Evolutionary conservation across 2,797 vertebrate genomes (phyloP).

Genomic region (Aphelocoma californica): DNA sequence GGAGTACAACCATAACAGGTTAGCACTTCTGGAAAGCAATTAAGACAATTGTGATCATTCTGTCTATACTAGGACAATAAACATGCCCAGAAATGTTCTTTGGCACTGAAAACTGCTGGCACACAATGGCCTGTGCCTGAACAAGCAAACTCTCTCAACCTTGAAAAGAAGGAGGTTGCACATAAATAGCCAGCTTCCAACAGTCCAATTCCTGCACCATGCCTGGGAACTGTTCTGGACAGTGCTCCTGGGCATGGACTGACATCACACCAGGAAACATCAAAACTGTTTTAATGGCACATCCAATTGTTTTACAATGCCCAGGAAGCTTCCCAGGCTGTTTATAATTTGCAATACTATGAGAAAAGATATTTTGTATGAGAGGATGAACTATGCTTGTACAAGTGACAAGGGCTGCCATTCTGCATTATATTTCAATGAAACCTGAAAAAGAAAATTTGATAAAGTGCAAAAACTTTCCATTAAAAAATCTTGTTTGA

Average conservation of each 20-base stretch:
- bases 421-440: background rate
- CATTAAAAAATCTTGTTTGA: background rate
- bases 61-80: background rate
- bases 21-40: background rate
- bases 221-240: background rate
- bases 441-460: background rate
- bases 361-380: background rate
- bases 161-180: conserved; percentile 13
- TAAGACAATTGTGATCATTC: background rate
- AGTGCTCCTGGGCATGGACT: background rate
- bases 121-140: background rate
- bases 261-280: background rate
- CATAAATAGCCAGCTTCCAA: background rate
- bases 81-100: background rate
- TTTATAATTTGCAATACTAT: background rate
- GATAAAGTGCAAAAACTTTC: background rate
- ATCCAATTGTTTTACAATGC: background rate
- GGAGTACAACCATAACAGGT: background rate
- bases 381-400: background rate
- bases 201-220: background rate
- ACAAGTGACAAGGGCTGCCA: background rate
- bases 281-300: background rate
- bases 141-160: background rate
- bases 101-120: background rate
- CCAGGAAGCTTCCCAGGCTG: background rate